Base-by-base conservation (phyloP, 1,140 invertebrate species). In the Neotoxoptera formosana region DNA sequence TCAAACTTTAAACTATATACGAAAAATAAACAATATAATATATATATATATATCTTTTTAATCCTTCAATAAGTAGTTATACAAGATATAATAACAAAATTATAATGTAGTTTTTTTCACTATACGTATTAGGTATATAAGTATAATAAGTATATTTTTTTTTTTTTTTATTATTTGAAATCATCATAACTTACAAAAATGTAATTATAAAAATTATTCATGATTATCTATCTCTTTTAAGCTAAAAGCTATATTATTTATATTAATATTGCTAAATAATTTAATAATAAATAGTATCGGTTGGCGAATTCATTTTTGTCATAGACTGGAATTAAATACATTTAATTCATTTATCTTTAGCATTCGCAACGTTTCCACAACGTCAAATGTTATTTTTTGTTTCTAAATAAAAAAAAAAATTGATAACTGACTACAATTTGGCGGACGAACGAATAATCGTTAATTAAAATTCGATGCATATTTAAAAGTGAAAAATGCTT, bases 81-180 rank as follows among this genome's bases (percentile, higher is more conserved):
- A 76, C 60, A 20, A n/a, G 14, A 76, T 76, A 76, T 76, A 76
- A 34, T 76, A 76, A 76, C n/a, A 3, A 14, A 30, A 53, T 23
- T 67, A 7, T 17, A 76, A 34, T 76, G n/a, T 4, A n/a, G 30
- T n/a, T n/a, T 67, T 67, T 67, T n/a, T 25, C n/a, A 17, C 17
- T n/a, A 20, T 0, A 2, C 17, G 6, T n/a, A 76, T n/a, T 0
- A 2, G 6, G 6, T n/a, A 76, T n/a, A n/a, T 34, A 41, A 41
- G 41, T 60, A 30, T 11, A 11, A 53, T 53, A 23, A 14, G 8
- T 17, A 14, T 51, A n/a, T n/a, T n/a, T n/a, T n/a, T n/a, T n/a
- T n/a, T n/a, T n/a, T n/a, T n/a, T n/a, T n/a, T n/a, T n/a, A n/a
- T n/a, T n/a, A n/a, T n/a, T n/a, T n/a, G n/a, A n/a, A n/a, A n/a